Base-by-base conservation (phyloP, 1,140 invertebrate genomes). In the Maniola jurtina region DNA sequence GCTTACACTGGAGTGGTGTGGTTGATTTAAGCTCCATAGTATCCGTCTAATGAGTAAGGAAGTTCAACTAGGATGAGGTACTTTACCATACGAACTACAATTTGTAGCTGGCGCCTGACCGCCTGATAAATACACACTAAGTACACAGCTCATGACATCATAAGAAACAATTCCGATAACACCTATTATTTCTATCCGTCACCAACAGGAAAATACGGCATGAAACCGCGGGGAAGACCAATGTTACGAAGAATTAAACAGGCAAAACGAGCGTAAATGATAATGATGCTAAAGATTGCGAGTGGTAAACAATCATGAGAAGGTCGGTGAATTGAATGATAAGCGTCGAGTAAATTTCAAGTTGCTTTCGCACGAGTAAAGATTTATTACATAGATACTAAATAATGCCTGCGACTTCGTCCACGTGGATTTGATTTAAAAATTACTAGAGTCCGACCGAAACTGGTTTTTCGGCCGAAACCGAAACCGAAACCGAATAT, bases 251-350 rank as follows among this genome's bases (percentile, higher is more conserved):
- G 13, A 52, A 52, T 52, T 52, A 52, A 52, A 16, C 8, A 16
- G 14, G 7, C 7, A 25, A 16, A 52, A 25, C 14, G 42, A 52
- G 1, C 14, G 42, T 45, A 52, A 52, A 25, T 52, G 7, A 52
- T 9, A 52, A 16, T 25, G 8, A 52, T 25, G 15, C 6, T 25
- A 11, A 25, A 15, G 16, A 16, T 52, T 48, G 38, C 38, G 42
- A 45, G 9, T 45, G 9, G 42, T 5, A n/a, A 45, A 45, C 42
- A 13, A 11, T 9, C 38, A 40, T 52, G 6, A 52, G 14, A 52
- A 52, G 48, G 48, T 52, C 48, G 15, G 14, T 11, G 48, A 15
- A 16, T 52, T 52, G 48, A 16, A 52, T 16, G 48, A 52, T 52
- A 52, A 52, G 1, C 8, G 40, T 1, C 38, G 10, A 40, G 7